phyloP scores from a whole-genome alignment of 2,888 invertebrate species.

The Chydorus sphaericus region DNA sequence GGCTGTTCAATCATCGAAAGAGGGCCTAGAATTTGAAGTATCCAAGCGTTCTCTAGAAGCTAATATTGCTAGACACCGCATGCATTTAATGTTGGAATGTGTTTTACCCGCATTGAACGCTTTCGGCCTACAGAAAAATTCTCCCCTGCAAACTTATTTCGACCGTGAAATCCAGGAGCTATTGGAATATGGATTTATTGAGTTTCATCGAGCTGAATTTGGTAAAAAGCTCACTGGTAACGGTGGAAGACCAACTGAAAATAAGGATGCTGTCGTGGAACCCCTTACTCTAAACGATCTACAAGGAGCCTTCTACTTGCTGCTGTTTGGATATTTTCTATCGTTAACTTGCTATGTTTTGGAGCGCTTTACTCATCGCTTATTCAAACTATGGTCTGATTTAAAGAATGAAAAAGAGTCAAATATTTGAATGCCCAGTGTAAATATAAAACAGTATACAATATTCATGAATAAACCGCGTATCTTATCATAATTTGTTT shows the following conservation, averaged over 20 bases:
- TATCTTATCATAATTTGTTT: too few relatives aligned
- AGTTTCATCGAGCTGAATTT: constrained; percentile 65
- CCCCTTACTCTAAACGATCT: neutral
- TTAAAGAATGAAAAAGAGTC: too few relatives aligned
- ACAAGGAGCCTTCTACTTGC: constrained; percentile 8
- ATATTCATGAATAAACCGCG: too few relatives aligned
- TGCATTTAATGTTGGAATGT: constrained; percentile 71
- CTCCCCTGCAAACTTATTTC: constrained; percentile 52
- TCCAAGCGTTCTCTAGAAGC: constrained; percentile 21
- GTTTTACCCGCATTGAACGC: constrained; percentile 66
- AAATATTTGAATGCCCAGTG: too few relatives aligned
- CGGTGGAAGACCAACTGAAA: too few relatives aligned
- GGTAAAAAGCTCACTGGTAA: neutral
- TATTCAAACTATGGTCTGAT: too few relatives aligned
- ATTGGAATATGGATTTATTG: constrained; percentile 57
- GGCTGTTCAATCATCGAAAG: constrained; percentile 29
- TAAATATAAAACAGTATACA: too few relatives aligned
- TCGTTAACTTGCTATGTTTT: too few relatives aligned
- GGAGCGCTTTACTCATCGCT: too few relatives aligned
- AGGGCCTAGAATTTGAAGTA: constrained; percentile 25
- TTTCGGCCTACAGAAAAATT: constrained; percentile 65
- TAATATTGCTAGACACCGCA: constrained; percentile 18
- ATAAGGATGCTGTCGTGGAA: too few relatives aligned
- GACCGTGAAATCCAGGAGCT: constrained; percentile 49
- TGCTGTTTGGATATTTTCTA: neutral